Evolutionary conservation across 2,113 vertebrate species (phyloP), one percentile per base, ranked within the genome.

Genomic region (Percina caprodes): DNA sequence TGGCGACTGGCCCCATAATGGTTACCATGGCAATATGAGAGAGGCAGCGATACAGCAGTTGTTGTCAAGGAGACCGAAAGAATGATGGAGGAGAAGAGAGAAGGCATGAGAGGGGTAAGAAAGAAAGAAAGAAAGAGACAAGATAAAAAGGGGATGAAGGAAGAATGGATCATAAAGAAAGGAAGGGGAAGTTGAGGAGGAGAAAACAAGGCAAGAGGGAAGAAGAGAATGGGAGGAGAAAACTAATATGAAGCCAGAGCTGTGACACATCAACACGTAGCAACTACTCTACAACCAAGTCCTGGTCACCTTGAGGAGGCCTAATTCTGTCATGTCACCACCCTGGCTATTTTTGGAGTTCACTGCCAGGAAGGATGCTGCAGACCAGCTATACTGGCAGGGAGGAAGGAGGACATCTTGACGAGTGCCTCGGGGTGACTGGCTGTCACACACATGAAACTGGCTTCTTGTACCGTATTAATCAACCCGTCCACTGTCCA

Each of bases 21-120:
- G 87, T 90, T 86, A 91, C 91, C 86, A 94, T 6, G 90, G 93
- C 70, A 77, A 91, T 86, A 49, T 54, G 61, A 74, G 87, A 88
- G 74, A 90, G 75, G 87, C 89, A 88, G 84, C 18, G 65, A 91
- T 91, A 89, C 88, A 90, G 89, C 74, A 79, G 63, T 61, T 83
- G 81, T 93, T 94, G 93, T 91, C 93, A 94, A 58, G 91, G 90
- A 87, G 71, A 94, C 88, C 45, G 35, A 88, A 51, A 62, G 71
- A 87, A 51, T 39, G 62, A 85, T 52, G 26, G 63, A 84, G 23
- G n/a, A 71, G 63, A 49, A 49, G 52, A 69, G 46, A 72, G 11
- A 33, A 12, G 69, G 69, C 16, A 68, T 54, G n/a, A 59, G 49
- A 54, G 8, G 35, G 3, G n/a, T 23, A 4, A 35, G 30, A 55